Conservation (phyloP, 2,888 invertebrate species). For the Chesias legatella region DNA sequence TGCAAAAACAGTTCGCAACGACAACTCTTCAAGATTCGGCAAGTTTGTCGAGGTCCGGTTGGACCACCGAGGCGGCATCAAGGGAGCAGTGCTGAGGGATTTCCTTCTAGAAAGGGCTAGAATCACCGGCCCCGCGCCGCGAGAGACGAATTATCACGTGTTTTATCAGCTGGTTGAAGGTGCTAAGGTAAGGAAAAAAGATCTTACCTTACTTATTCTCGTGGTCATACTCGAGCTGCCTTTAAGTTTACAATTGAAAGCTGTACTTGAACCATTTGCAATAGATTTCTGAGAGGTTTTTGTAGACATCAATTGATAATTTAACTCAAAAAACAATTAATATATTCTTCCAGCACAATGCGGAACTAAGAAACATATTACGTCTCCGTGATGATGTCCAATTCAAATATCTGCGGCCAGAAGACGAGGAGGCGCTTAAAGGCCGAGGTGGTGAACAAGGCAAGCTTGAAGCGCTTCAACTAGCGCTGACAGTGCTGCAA, state of each 20-base stretch:
- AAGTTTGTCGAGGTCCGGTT: conserved; percentile 97
- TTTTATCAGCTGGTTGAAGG: conserved; percentile 95
- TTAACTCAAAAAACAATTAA: too few relatives aligned
- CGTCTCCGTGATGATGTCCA: conserved; percentile 87
- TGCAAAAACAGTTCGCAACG: conserved; percentile 95
- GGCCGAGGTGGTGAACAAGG: conserved; percentile 64
- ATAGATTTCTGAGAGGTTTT: too few relatives aligned
- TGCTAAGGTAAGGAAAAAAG: conserved; percentile 80
- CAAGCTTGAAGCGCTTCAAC: conserved; percentile 89
- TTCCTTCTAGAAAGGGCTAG: conserved; percentile 94
- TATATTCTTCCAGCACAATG: conserved; percentile 78
- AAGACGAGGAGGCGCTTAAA: conserved; percentile 81
- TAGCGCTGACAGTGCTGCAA: conserved; percentile 94
- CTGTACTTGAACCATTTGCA: too few relatives aligned
- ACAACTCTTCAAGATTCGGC: conserved; percentile 96
- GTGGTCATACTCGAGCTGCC: too few relatives aligned
- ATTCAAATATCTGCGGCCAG: conserved; percentile 91
- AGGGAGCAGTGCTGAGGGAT: conserved; percentile 94
- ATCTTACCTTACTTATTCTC: neutral
- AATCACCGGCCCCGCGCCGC: conserved; percentile 92
- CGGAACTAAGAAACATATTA: conserved; percentile 86
- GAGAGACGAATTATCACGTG: conserved; percentile 95
- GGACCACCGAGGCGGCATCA: conserved; percentile 92
- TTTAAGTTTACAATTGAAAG: too few relatives aligned
- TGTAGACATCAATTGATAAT: too few relatives aligned